Conservation (phyloP, 2,113 vertebrate genomes). For the Benitochromis conjunctus region DNA sequence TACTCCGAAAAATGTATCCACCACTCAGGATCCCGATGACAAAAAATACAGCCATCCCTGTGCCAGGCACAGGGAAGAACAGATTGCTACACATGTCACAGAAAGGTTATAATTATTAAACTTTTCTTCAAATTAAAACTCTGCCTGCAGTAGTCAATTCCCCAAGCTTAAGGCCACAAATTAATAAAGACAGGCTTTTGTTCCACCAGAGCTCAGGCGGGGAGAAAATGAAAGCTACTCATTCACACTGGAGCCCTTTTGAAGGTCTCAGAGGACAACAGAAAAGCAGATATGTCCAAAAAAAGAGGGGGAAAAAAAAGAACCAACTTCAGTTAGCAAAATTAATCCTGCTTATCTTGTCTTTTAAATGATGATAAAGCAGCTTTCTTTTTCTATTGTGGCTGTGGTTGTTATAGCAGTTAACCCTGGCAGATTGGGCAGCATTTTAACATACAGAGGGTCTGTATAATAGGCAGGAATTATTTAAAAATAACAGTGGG, state of each 20-base stretch:
- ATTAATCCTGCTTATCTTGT: slow-evolving; percentile 63
- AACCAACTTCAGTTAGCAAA: slow-evolving; percentile 58
- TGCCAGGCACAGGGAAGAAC: neutral
- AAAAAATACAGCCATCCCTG: neutral
- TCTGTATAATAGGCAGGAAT: neutral
- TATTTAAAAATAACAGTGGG: neutral
- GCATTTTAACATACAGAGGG: neutral
- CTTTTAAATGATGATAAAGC: slow-evolving; percentile 45
- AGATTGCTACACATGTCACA: slow-evolving; percentile 22
- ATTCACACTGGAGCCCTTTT: slow-evolving; percentile 58
- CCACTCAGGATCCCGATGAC: neutral
- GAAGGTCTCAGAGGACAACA: slow-evolving; percentile 63
- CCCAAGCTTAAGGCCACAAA: slow-evolving; percentile 69
- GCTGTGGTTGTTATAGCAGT: slow-evolving; percentile 18
- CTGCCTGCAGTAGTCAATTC: slow-evolving; percentile 62
- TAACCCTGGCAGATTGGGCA: neutral
- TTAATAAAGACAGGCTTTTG: slow-evolving; percentile 75
- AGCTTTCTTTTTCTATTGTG: slow-evolving; percentile 43
- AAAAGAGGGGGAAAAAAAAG: neutral
- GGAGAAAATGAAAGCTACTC: slow-evolving; percentile 61
- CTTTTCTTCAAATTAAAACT: slow-evolving; percentile 68
- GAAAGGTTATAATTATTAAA: slow-evolving; percentile 72
- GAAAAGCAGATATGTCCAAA: slow-evolving; percentile 51
- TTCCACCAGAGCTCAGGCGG: slow-evolving; percentile 53
- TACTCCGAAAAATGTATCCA: neutral